Base-by-base conservation (phyloP, 2,113 vertebrate species). In the Gobius niger region DNA sequence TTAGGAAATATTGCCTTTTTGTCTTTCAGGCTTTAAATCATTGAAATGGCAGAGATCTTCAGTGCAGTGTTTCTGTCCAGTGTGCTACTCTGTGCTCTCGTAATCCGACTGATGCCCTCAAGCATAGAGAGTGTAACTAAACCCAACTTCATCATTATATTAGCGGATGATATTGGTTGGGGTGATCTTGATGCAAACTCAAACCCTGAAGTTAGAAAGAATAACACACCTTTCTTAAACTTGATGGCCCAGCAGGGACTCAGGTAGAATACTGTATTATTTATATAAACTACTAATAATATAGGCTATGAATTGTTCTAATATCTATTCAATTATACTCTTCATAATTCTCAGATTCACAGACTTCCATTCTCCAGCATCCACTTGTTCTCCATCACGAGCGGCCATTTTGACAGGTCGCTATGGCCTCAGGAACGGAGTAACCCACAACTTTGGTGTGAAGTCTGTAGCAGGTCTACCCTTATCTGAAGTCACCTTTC, bases 131-230 rank as follows among this genome's bases (percentile, higher is more conserved):
- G 18, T 12, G 14, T 51, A 5, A 50, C 7, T 8, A 54, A 63
- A 74, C 95, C 96, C 7, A 98, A 96, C 84, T 95, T 98, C 60
- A 93, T 99, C 1, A 70, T 99, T 75, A 91, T 99, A 77, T 84
- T 99, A 83, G 96, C 96, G 0, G 98, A 99, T 78, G 98, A 99
- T 66, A 90, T 98, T 52, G 98, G 98, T 19, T 99, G 98, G 98
- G 97, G 94, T 7, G 98, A 99, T 65, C 91, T 99, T 67, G 96
- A 95, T 6, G 91, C 88, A 41, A 98, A 98, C 88, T 90, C 89
- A 91, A 60, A n/a, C n/a, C 89, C 87, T 0, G 87, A 87, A 41
- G 1, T 7, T 53, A 90, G 83, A 0, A 34, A 68, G 41, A 89
- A 85, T 68, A 92, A 94, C 57, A 98, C 96, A 1, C 91, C 93